These are phyloP conservation scores for Biston stratarius DNA, from an alignment of 2,888 invertebrate genomes.

Conservation along the genomic window DNA sequence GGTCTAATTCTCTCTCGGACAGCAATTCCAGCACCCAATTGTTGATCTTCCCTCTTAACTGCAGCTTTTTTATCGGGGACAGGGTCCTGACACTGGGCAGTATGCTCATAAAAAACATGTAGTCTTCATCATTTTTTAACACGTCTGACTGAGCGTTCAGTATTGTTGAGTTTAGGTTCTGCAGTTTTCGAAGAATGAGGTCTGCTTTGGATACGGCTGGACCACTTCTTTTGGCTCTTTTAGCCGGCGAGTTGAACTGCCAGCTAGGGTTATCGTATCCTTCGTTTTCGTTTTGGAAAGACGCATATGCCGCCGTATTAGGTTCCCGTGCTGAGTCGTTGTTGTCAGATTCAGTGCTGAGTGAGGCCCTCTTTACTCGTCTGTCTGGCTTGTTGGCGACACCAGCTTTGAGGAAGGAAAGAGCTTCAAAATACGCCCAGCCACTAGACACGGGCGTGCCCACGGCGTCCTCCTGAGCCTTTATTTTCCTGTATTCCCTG, in stretches of 20 bases:
- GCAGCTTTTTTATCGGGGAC: slow-evolving; percentile 52
- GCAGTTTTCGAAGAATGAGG: slow-evolving; percentile 13
- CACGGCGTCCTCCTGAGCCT: slow-evolving; percentile 10
- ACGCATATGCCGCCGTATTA: background rate
- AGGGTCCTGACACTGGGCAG: slow-evolving; percentile 50
- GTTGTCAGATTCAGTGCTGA: slow-evolving; percentile 21
- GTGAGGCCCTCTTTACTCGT: background rate
- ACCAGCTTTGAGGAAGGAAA: slow-evolving; percentile 47
- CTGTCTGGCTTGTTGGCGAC: slow-evolving; percentile 4
- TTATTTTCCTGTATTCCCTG: slow-evolving; percentile 51
- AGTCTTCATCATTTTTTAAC: slow-evolving; percentile 39
- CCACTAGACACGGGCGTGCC: slow-evolving; percentile 32
- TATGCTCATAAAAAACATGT: slow-evolving; percentile 53
- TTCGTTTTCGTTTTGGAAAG: slow-evolving; percentile 18
- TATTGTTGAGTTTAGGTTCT: slow-evolving; percentile 1
- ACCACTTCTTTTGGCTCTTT: background rate
- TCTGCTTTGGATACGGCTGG: slow-evolving; percentile 29
- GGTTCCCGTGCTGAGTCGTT: slow-evolving; percentile 11
- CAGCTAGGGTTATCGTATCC: slow-evolving; percentile 11
- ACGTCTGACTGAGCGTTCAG: background rate
- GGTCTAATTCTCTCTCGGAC: slow-evolving; percentile 16
- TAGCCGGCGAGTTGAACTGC: slow-evolving; percentile 3
- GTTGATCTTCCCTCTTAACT: slow-evolving; percentile 52
- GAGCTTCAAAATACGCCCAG: slow-evolving; percentile 49
- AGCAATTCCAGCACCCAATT: slow-evolving; percentile 50